Percentiles rank a stretch among this genome's conserved stretches.
phyloP scores from a whole-genome alignment of 2,888 invertebrate genomes.

The Galerucella pusilla region DNA sequence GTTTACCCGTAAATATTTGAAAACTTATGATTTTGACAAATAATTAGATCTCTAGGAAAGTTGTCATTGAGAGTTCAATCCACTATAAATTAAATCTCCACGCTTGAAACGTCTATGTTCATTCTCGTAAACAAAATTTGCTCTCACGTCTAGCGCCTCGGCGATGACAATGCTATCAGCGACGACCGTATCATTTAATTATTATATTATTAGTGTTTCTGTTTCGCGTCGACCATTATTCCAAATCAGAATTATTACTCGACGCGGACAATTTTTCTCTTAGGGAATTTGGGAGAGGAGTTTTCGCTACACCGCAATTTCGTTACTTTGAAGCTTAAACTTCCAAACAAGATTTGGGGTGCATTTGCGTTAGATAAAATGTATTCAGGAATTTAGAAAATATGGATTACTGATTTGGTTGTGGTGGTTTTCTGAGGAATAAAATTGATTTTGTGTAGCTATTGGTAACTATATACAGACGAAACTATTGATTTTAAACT shows the following conservation, averaged over 20 bases:
- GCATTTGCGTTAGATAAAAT: not conserved
- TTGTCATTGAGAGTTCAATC: not conserved
- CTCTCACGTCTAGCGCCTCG: not conserved
- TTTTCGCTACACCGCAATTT: not conserved
- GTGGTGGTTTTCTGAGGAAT: too few species aligned
- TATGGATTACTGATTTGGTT: not conserved
- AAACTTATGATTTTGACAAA: too few species aligned
- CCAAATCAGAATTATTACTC: constrained; percentile 6
- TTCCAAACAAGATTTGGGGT: not conserved
- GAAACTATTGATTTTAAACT: too few species aligned
- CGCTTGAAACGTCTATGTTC: not conserved
- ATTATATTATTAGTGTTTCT: constrained; percentile 11
- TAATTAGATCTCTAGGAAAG: not conserved
- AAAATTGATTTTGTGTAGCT: too few species aligned
- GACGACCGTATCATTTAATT: constrained; percentile 4
- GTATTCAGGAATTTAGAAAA: not conserved
- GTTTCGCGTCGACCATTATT: constrained; percentile 7
- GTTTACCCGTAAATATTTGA: too few species aligned
- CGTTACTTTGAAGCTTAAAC: constrained; percentile 5
- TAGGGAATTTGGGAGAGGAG: not conserved
- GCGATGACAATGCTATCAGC: not conserved
- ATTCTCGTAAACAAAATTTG: constrained; percentile 2
- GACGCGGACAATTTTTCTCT: not conserved
- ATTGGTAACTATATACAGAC: too few species aligned
- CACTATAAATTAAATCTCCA: not conserved